phyloP scores from a whole-genome alignment of 2,797 vertebrate species.

The Denticeps clupeoides region DNA sequence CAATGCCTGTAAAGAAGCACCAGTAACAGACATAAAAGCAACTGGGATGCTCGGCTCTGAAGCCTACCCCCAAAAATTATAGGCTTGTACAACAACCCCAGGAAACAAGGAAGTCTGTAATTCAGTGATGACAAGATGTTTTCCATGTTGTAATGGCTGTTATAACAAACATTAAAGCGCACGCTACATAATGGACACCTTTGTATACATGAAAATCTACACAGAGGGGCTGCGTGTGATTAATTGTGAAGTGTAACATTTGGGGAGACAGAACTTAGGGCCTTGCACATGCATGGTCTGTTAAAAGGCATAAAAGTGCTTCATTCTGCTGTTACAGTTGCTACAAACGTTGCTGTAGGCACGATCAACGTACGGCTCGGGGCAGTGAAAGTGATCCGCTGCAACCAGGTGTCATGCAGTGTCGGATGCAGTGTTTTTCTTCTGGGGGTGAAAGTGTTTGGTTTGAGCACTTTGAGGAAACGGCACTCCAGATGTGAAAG shows the following conservation, averaged over 20 bases:
- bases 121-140: slow-evolving; percentile 54
- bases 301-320: no score
- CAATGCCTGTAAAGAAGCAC: slow-evolving; percentile 16
- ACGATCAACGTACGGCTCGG: no score
- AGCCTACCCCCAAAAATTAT: slow-evolving; percentile 46
- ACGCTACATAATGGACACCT: slow-evolving; percentile 37
- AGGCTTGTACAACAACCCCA: slow-evolving; percentile 38
- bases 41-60: slow-evolving; percentile 11
- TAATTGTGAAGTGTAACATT: background rate
- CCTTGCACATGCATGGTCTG: no score
- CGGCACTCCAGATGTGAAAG: slow-evolving; percentile 9
- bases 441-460: background rate
- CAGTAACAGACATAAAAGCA: slow-evolving; percentile 27
- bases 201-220: slow-evolving; percentile 16
- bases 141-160: slow-evolving; percentile 60
- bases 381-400: no score
- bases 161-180: slow-evolving; percentile 52
- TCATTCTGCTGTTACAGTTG: no score
- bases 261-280: no score
- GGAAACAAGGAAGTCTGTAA: slow-evolving; percentile 53
- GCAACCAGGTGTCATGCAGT: background rate
- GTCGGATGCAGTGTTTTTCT: background rate
- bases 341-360: no score
- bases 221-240: background rate
- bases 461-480: background rate